Evolutionary conservation across 2,797 vertebrate genomes (phyloP), one percentile per base, ranked within the genome.

Genomic region (Eupleurogrammus muticus): DNA sequence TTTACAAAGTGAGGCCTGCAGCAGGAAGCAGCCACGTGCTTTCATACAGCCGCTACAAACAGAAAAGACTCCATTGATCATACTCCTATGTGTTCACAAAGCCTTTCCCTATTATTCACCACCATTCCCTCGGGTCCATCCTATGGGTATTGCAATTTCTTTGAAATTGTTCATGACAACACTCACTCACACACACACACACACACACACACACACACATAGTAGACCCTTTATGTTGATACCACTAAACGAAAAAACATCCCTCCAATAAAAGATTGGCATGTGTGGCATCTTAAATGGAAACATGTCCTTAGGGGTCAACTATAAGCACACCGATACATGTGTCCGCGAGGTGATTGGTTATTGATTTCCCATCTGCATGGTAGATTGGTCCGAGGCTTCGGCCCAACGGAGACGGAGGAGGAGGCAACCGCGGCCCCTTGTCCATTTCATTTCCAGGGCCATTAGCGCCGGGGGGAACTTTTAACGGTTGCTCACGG

Each of bases 281-380:
- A 32, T 54, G 57, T 58, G 28, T 44, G n/a, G 19, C 20, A 38
- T 50, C 56, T 49, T 70, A 84, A 74, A 73, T 69, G 54, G 69
- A 79, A 86, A 77, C 75, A 79, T 88, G 71, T 84, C 75, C 70
- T 47, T 16, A n/a, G 19, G 72, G 80, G 71, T 83, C 87, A 87
- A 84, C 55, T 64, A 54, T 52, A 70, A 79, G 69, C 78, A 74
- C 70, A 83, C 76, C 57, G 53, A 69, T 81, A 59, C 40, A 50
- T 47, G 72, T 74, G 73, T 75, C 74, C 56, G 71, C 71, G 34
- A 35, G 51, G 77, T 90, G 90, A 93, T 91, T 91, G 89, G 82
- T 65, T 91, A 92, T 93, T 81, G 91, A 92, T 91, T 90, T 79
- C 63, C 69, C 55, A 75, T 89, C 84, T 47, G 66, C 11, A 77